Conservation (phyloP, 2,113 vertebrate genomes). For the Grammomys surdaster region DNA sequence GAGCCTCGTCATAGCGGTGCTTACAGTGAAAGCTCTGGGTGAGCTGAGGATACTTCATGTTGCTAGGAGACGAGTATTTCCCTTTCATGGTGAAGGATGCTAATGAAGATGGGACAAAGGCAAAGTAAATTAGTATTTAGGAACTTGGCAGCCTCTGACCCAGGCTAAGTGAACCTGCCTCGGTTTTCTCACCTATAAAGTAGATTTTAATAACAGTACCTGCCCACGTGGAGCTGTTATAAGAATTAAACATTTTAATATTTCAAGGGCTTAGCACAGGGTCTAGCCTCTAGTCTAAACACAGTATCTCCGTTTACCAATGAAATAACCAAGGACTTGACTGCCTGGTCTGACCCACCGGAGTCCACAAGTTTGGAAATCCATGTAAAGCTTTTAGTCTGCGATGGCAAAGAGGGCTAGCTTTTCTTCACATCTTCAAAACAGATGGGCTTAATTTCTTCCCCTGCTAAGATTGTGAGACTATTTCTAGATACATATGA, state of each 20-base stretch:
- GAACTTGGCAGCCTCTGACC: background rate
- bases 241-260: background rate
- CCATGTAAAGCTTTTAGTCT: background rate
- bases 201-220: background rate
- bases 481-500: slow-evolving; percentile 84
- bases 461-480: slow-evolving; percentile 77
- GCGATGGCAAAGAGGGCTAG: slow-evolving; percentile 49
- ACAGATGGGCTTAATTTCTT: slow-evolving; percentile 82
- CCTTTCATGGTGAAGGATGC: background rate
- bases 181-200: slow-evolving; percentile 26
- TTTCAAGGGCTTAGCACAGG: background rate
- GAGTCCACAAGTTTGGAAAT: slow-evolving; percentile 1
- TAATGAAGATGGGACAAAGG: background rate
- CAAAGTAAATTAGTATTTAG: background rate
- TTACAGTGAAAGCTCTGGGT: background rate
- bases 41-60: background rate
- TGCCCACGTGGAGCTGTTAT: background rate
- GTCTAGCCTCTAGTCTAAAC: background rate
- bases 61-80: background rate
- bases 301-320: background rate
- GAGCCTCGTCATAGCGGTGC: background rate
- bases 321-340: background rate
- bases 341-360: background rate
- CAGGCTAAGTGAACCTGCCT: background rate
- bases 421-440: slow-evolving; percentile 61